Conservation (phyloP, 2,113 vertebrate species). For the Sebastes fasciatus region DNA sequence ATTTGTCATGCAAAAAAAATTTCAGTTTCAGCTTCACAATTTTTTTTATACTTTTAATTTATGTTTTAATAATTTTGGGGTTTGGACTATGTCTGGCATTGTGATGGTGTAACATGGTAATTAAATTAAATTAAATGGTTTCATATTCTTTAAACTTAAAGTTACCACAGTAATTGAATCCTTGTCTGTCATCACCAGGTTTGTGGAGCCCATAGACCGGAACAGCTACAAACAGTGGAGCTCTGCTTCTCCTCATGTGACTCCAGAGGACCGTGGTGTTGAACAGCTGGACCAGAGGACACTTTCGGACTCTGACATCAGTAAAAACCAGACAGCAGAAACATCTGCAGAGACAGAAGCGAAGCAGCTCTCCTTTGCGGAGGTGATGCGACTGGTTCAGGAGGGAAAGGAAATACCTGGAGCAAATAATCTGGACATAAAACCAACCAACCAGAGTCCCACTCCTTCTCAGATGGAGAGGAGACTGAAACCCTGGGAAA, state of each 20-base stretch:
- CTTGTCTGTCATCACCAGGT: conserved; percentile 59
- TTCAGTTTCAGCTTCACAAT: not conserved
- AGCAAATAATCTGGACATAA: conserved; percentile 72
- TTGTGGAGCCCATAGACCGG: conserved; percentile 79
- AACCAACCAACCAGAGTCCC: conserved; percentile 77
- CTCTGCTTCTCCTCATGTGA: conserved; percentile 1
- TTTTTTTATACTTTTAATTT: not conserved
- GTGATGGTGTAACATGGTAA: not conserved
- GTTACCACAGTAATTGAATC: not conserved
- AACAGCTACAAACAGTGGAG: conserved; percentile 67
- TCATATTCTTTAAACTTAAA: not conserved
- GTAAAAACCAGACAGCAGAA: conserved; percentile 1
- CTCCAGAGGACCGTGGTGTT: not conserved
- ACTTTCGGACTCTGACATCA: conserved; percentile 8
- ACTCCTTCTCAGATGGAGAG: conserved; percentile 80
- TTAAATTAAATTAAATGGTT: no score
- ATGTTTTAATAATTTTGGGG: not conserved
- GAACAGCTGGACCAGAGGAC: conserved; percentile 11
- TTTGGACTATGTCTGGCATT: not conserved
- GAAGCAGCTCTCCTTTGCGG: conserved; percentile 77
- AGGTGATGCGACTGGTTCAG: conserved; percentile 83
- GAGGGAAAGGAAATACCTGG: conserved; percentile 83
- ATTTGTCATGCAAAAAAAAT: not conserved
- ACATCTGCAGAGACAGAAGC: conserved; percentile 2
- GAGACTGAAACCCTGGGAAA: conserved; percentile 84